Percentiles rank a stretch among this genome's conserved stretches.
Evolutionary conservation across 2,113 vertebrate species (phyloP).

Genomic region (Microcebus ravelobensis): DNA sequence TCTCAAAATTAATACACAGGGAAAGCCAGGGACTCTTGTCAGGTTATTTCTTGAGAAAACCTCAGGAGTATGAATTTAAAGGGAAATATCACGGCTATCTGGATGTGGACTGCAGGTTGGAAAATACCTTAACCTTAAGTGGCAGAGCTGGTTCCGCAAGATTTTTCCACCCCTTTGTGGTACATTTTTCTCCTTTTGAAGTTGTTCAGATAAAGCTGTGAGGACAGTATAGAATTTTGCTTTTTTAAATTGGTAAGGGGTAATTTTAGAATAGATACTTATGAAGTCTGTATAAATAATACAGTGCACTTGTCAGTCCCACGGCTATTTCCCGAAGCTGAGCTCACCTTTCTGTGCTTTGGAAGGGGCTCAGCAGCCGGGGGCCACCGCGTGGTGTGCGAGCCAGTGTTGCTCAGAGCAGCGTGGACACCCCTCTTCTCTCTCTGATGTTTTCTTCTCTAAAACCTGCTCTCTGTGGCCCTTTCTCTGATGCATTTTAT

Average conservation of each 20-base stretch:
- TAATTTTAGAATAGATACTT: conserved; percentile 46
- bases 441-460: not conserved
- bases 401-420: not conserved
- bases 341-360: not conserved
- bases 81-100: not conserved
- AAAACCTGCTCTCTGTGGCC: not conserved
- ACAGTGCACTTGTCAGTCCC: not conserved
- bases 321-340: not conserved
- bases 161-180: conserved; percentile 42
- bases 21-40: not conserved
- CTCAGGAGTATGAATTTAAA: not conserved
- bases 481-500: not conserved
- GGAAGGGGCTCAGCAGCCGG: not conserved
- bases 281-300: conserved; percentile 6
- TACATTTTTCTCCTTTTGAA: not conserved
- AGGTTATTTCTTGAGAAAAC: not conserved
- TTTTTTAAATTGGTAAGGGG: not conserved
- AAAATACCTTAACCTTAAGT: not conserved
- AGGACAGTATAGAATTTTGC: not conserved
- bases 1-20: not conserved
- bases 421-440: not conserved
- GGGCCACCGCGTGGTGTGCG: not conserved
- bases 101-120: not conserved
- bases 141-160: conserved; percentile 51
- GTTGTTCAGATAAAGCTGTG: conserved; percentile 8